Conservation (phyloP, 2,113 vertebrate species). For the Prunella fulvescens region DNA sequence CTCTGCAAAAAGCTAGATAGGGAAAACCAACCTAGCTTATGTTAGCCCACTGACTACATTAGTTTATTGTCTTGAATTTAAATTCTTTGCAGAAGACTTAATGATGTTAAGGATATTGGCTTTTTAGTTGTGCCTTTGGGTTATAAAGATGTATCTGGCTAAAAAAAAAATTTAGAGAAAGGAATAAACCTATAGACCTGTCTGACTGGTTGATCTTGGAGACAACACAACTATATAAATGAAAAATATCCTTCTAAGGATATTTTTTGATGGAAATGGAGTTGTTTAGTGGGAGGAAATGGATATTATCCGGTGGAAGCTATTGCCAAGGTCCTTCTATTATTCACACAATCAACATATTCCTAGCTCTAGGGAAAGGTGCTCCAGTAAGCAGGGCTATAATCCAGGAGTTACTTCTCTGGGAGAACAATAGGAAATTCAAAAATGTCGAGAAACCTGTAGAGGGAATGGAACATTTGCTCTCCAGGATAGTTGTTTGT, state of each 20-base stretch:
- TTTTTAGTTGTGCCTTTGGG: not conserved
- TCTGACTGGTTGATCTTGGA: conserved; percentile 10
- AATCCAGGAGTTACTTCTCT: not conserved
- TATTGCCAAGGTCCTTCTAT: conserved; percentile 43
- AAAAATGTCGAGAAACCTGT: not conserved
- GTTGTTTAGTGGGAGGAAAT: conserved; percentile 61
- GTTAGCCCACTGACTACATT: not conserved
- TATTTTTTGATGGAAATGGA: conserved; percentile 53
- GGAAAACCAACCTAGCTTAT: not conserved
- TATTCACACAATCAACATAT: conserved; percentile 60
- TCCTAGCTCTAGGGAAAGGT: conserved; percentile 60
- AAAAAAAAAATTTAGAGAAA: not conserved
- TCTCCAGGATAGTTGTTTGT: conserved; percentile 19
- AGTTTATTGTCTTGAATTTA: not conserved
- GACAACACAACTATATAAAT: conserved; percentile 1
- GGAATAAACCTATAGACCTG: not conserved
- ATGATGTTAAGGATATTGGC: not conserved
- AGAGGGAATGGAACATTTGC: not conserved
- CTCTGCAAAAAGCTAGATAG: not conserved
- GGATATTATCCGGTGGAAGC: conserved; percentile 61
- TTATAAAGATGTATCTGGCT: not conserved
- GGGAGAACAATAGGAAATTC: conserved; percentile 12
- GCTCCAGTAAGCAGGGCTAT: conserved; percentile 19
- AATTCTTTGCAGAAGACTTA: not conserved
- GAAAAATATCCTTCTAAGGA: conserved; percentile 71